Percentiles rank a stretch among this genome's conserved stretches.
phyloP scores from a whole-genome alignment of 1,140 invertebrate species.

The Micrasema longulum region DNA sequence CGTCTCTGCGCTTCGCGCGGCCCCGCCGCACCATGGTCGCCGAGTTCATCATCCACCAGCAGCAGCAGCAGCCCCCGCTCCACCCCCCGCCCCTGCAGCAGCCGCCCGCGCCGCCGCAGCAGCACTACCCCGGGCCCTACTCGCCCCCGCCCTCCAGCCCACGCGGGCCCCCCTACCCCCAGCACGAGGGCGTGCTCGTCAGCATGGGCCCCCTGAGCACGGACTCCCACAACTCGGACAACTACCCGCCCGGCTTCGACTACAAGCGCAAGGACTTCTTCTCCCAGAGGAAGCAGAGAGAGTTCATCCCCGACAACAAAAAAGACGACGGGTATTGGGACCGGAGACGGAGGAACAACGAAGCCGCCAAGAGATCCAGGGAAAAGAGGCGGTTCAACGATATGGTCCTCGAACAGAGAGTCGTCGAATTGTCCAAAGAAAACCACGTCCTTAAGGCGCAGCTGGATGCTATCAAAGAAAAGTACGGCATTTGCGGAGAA shows the following conservation, averaged over 20 bases:
- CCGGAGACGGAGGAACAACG: conserved; percentile 92
- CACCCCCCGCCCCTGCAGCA: conserved; percentile 56
- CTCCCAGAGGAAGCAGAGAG: conserved; percentile 91
- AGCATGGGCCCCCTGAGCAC: conserved; percentile 62
- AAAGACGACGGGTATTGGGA: conserved; percentile 99
- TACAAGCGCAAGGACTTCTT: conserved; percentile 82
- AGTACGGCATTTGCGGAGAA: conserved; percentile 91
- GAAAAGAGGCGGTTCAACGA: conserved; percentile 97
- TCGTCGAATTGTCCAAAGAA: conserved; percentile 94
- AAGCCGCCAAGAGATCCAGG: conserved; percentile 92
- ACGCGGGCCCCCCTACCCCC: conserved; percentile 57
- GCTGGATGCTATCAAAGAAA: conserved; percentile 91
- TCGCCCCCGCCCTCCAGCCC: conserved; percentile 58
- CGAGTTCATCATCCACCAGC: conserved; percentile 82
- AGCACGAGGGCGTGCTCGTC: conserved; percentile 41
- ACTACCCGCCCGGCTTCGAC: conserved; percentile 66
- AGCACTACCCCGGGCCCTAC: conserved; percentile 57
- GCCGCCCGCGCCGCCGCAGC: conserved; percentile 57
- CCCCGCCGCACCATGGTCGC: conserved; percentile 86
- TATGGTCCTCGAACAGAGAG: conserved; percentile 94
- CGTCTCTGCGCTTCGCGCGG: conserved; percentile 63
- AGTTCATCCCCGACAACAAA: conserved; percentile 96
- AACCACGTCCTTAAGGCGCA: conserved; percentile 94
- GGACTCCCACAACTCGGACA: conserved; percentile 61
- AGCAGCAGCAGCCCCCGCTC: conserved; percentile 70